Percentiles rank a stretch among this genome's conserved stretches.
Conservation (phyloP, 2,113 vertebrate genomes). For the Loxodonta africana region DNA sequence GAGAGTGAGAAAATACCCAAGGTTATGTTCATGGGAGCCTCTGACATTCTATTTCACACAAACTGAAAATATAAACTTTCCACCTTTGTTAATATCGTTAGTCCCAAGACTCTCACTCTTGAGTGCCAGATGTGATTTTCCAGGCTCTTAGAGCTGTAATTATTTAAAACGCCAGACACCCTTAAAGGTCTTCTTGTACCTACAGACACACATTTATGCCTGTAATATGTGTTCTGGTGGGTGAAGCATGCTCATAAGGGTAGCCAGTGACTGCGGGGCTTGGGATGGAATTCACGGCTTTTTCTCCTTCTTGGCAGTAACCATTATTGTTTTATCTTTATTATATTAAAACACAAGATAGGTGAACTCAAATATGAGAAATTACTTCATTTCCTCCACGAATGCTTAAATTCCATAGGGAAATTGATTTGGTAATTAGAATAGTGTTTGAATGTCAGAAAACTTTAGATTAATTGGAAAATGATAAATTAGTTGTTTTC, state of each 20-base stretch:
- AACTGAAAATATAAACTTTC: constrained; percentile 32
- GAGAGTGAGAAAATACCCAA: background rate
- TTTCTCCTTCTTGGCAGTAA: background rate
- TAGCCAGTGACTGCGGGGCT: background rate
- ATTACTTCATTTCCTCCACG: constrained; percentile 78
- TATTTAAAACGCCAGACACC: constrained; percentile 79
- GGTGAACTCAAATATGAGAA: constrained; percentile 77
- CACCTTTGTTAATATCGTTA: constrained; percentile 1
- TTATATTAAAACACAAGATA: constrained; percentile 66
- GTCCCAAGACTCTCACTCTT: constrained; percentile 72
- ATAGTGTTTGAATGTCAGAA: constrained; percentile 76
- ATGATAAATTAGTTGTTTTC: constrained; percentile 74
- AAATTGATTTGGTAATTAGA: constrained; percentile 78
- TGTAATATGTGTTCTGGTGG: constrained; percentile 12
- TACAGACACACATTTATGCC: background rate
- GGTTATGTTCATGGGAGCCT: background rate
- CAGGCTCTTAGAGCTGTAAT: constrained; percentile 70
- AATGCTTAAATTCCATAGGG: constrained; percentile 72
- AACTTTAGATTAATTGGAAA: constrained; percentile 80
- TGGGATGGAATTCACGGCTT: background rate
- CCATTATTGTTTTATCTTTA: constrained; percentile 61
- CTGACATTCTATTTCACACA: background rate
- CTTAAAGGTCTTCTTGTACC: constrained; percentile 69
- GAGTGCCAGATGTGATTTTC: constrained; percentile 82
- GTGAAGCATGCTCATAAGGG: background rate